Evolutionary conservation across 2,797 vertebrate genomes (phyloP).

Genomic region (Sebastes diaconus): DNA sequence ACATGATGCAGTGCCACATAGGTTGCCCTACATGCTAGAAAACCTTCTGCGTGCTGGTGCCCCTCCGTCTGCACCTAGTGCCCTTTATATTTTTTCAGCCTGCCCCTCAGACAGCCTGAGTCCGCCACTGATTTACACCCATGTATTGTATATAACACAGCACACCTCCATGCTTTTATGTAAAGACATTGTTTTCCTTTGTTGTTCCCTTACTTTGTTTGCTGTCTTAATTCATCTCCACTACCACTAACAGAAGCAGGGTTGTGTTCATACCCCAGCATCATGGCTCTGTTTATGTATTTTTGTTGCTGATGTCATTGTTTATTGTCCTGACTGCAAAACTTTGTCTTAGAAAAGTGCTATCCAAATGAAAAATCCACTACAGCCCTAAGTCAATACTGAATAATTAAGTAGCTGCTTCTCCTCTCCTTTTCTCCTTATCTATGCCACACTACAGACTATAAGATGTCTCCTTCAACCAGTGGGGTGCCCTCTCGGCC

Average conservation of each 20-base stretch:
- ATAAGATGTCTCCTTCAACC: conserved; percentile 85
- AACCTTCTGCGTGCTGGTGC: no score
- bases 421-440: background rate
- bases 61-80: no score
- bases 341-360: background rate
- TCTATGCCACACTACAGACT: conserved; percentile 76
- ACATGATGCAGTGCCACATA: no score
- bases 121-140: no score
- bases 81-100: no score
- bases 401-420: conserved; percentile 22
- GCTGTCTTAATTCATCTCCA: background rate
- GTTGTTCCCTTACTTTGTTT: background rate
- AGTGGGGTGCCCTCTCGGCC: conserved; percentile 77
- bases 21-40: no score
- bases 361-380: conserved; percentile 4
- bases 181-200: background rate
- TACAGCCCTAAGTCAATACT: conserved; percentile 1
- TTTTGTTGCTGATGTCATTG: background rate
- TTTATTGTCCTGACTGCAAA: background rate
- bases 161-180: background rate
- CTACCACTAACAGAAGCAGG: background rate
- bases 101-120: no score
- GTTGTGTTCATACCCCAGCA: background rate
- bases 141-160: background rate
- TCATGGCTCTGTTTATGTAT: background rate